Base-by-base conservation (phyloP, 2,888 invertebrate species). In the Lepidonotus clava region DNA sequence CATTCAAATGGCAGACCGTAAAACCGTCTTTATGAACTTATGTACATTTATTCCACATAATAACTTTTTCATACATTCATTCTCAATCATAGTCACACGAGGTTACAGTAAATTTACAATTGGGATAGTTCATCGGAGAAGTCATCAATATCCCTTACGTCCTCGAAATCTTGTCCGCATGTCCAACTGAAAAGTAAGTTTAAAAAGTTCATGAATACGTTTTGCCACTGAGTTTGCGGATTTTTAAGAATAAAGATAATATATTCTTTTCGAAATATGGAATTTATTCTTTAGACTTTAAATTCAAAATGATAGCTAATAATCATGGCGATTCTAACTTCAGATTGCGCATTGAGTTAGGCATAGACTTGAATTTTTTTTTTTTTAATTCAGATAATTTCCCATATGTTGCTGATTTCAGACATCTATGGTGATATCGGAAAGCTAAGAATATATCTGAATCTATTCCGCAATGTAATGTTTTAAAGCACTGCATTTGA, bases 141-240 rank as follows among this genome's bases (percentile, higher is more conserved):
- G n/a, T 53, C 51, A 18, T 90, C 86, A 90, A 84, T 91, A 91
- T 38, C 90, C 91, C 80, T 90, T 91, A n/a, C 89, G 88, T 86
- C 91, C 92, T 87, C 92, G 80, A 76, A 92, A 91, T 84, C 92
- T 85, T 38, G 89, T 87, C 76, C 91, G 85, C 92, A 92, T 92
- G 86, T 92, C 91, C 76, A 92, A 84, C 92, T 91, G 89, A 77
- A 88, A 90, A 86, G 61, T 84, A 32, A 76, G 83, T 24, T 56
- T 66, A 38, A 11, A 40, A 83, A 24, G 11, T 34, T 83, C 8
- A 11, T 34, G n/a, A 14, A n/a, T 21, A 28, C 11, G 11, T n/a
- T n/a, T n/a, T n/a, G n/a, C n/a, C n/a, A n/a, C n/a, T n/a, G n/a
- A n/a, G n/a, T n/a, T n/a, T n/a, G n/a, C n/a, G n/a, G n/a, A n/a